Evolutionary conservation across 2,888 invertebrate species (phyloP).

Genomic region (Strigamia transsilvanica): DNA sequence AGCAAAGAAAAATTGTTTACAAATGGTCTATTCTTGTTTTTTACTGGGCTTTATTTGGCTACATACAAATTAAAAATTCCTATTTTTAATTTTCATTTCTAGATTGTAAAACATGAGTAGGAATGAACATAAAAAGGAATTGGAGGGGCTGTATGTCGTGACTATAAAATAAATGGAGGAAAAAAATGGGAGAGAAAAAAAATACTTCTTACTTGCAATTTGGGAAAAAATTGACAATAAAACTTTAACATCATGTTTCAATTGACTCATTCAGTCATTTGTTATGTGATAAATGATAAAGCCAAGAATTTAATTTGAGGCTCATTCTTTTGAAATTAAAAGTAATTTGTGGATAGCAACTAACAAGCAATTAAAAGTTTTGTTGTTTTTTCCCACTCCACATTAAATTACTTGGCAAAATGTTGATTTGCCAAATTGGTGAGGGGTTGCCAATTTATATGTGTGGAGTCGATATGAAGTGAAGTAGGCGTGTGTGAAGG

Average conservation of each 20-base stretch:
- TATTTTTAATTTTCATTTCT: neutral
- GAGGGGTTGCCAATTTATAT: conserved; percentile 34
- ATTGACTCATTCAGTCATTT: neutral
- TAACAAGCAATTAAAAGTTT: conserved; percentile 14
- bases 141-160: neutral
- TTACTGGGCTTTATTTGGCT: neutral
- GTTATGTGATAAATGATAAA: neutral
- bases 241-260: neutral
- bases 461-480: conserved; percentile 38
- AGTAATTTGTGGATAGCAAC: conserved; percentile 28
- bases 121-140: neutral
- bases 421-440: conserved; percentile 40
- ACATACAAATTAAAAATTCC: neutral
- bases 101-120: neutral
- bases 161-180: neutral
- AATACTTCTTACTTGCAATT: neutral
- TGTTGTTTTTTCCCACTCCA: neutral
- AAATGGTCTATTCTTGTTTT: neutral
- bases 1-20: neutral
- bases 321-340: neutral
- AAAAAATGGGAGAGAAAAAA: neutral
- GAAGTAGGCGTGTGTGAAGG: conserved; percentile 29
- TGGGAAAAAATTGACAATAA: neutral
- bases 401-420: conserved; percentile 33
- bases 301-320: neutral